A percentile compares a stretch with the other conserved stretches of the same genome.
Conservation (phyloP, 2,888 invertebrate genomes). For the Latrodectus hesperus region DNA sequence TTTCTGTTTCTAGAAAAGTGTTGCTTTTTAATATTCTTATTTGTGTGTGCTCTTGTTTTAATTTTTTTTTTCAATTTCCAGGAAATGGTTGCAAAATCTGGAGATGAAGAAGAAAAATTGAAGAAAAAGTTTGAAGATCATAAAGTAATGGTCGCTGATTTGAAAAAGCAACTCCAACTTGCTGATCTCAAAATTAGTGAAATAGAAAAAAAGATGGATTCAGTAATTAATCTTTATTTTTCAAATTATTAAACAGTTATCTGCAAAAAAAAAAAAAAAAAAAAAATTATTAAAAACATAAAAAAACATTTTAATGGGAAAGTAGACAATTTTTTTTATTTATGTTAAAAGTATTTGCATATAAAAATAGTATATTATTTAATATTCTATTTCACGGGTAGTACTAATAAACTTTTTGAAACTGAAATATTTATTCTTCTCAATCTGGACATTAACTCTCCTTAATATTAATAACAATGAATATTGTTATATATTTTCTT, state of each 20-base stretch:
- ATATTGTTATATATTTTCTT: too few species aligned
- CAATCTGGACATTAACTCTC: too few species aligned
- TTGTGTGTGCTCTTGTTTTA: not conserved
- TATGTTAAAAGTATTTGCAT: too few species aligned
- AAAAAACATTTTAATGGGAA: too few species aligned
- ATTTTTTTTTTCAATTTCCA: conserved; percentile 19
- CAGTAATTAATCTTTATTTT: conserved; percentile 76
- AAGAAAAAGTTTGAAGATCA: conserved; percentile 79
- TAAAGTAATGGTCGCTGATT: conserved; percentile 77
- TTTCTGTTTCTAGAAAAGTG: not conserved
- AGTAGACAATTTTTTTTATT: too few species aligned
- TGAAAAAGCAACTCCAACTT: conserved; percentile 70
- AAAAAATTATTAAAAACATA: too few species aligned
- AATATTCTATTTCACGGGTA: too few species aligned
- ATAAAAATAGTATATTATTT: too few species aligned
- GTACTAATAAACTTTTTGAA: too few species aligned
- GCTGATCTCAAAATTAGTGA: conserved; percentile 80
- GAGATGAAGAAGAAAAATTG: conserved; percentile 79
- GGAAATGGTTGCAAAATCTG: conserved; percentile 71
- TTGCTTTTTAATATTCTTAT: not conserved
- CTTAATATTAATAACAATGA: too few species aligned
- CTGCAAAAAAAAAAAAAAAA: too few species aligned
- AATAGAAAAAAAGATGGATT: conserved; percentile 81
- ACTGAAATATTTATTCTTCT: too few species aligned
- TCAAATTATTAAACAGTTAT: not conserved